A percentile compares a stretch with the other conserved stretches of the same genome.
Evolutionary conservation across 2,888 invertebrate genomes (phyloP).

Genomic region (Vesta saturnalis): DNA sequence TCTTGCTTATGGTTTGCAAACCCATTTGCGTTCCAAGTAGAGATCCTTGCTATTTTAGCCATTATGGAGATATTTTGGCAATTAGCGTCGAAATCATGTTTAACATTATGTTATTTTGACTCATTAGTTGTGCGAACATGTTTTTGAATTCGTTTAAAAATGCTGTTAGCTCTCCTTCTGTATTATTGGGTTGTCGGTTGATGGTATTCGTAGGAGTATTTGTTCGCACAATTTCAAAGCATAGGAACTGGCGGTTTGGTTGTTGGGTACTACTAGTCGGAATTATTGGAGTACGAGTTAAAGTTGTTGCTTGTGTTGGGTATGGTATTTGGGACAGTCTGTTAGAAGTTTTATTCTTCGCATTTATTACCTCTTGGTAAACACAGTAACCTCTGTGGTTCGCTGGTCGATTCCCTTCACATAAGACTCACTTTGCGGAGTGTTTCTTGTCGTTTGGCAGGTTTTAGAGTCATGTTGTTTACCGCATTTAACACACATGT

Average conservation of each 20-base stretch:
- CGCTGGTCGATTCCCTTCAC: no score
- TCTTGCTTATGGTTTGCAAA: conserved; percentile 3
- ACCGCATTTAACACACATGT: no score
- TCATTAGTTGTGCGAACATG: not conserved
- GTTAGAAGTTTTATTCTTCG: no score
- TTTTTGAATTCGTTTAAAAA: not conserved
- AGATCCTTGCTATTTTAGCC: not conserved
- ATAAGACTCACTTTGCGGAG: no score
- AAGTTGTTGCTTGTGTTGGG: no score
- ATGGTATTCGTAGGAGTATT: not conserved
- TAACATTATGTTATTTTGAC: not conserved
- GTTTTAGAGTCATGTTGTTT: no score
- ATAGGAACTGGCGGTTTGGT: not conserved
- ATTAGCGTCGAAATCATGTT: not conserved
- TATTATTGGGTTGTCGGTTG: not conserved
- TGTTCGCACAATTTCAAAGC: not conserved
- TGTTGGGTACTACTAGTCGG: not conserved
- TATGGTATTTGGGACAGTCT: no score
- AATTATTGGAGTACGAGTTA: not conserved
- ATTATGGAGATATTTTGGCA: not conserved
- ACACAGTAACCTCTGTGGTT: no score
- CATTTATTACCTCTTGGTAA: no score
- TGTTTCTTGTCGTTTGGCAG: no score
- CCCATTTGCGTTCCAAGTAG: conserved; percentile 3
- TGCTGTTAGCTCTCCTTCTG: not conserved